A percentile compares a stretch with the other conserved stretches of the same genome.
Conservation (phyloP, 2,888 invertebrate genomes). For the Petrolisthes cinctipes region DNA sequence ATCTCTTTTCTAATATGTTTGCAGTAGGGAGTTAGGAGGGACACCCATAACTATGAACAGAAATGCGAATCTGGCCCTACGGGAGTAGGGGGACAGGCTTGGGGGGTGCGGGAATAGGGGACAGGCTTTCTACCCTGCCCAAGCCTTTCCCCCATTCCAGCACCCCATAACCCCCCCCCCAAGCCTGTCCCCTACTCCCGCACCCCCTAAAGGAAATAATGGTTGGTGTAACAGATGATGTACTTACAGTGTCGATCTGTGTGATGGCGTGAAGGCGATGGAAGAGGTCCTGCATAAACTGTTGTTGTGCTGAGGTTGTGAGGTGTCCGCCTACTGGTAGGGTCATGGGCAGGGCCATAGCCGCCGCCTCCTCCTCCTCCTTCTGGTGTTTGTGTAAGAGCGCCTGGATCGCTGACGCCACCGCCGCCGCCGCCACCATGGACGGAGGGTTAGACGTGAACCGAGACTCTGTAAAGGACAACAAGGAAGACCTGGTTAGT, state of each 20-base stretch:
- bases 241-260: slow-evolving; percentile 62
- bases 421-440: slow-evolving; percentile 89
- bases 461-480: slow-evolving; percentile 80
- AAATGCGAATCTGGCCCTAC: no score
- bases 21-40: no score
- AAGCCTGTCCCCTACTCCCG: no score
- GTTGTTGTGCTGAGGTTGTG: slow-evolving; percentile 33
- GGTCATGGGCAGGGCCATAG: slow-evolving; percentile 18
- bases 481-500: slow-evolving; percentile 1
- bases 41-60: no score
- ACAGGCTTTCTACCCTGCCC: no score
- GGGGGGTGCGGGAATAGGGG: no score
- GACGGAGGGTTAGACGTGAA: slow-evolving; percentile 91
- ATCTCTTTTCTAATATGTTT: no score
- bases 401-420: slow-evolving; percentile 88
- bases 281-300: slow-evolving; percentile 62
- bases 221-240: no score
- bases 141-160: no score
- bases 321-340: slow-evolving; percentile 12
- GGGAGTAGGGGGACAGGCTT: no score
- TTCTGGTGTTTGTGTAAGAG: slow-evolving; percentile 76
- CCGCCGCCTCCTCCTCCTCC: slow-evolving; percentile 38
- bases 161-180: no score
- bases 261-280: slow-evolving; percentile 59
- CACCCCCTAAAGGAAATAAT: no score